Evolutionary conservation across 2,113 vertebrate genomes (phyloP), one percentile per base, ranked within the genome.

Genomic region (Catharus minimus): DNA sequence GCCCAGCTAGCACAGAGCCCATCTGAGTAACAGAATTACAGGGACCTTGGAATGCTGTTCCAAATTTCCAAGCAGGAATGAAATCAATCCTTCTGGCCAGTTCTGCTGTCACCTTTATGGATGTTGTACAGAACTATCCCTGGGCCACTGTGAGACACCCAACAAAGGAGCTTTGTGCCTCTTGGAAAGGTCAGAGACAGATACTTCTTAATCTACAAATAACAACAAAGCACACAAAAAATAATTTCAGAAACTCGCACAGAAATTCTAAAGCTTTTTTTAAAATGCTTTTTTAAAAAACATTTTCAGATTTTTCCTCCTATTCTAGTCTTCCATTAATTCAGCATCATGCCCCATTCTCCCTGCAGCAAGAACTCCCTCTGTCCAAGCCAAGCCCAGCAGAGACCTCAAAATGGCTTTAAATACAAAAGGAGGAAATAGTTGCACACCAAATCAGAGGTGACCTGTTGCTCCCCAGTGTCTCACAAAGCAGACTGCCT

Each of bases 401-500:
- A 61, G 38, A 88, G 73, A 26, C 57, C 61, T 50, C 28, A 6
- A 47, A 82, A 60, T 10, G 67, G 27, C 74, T 71, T 76, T 33
- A 75, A 56, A 65, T 13, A 6, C 1, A 6, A n/a, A 66, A 67
- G 65, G 55, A 61, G 4, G 2, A 5, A 75, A 32, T 0, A 78
- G 65, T 1, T 39, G 36, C 75, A 65, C 58, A 53, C 11, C 50
- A 24, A 72, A 75, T 16, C 68, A 39, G 56, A 68, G 80, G 69
- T 38, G 86, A 93, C 90, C 83, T 93, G 94, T 93, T 94, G 93
- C 82, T 93, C 88, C 81, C 43, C 11, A 2, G 58, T 4, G 3
- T 10, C 53, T 82, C 72, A 20, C 71, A 38, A 27, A 47, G 9
- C 80, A 67, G 73, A 36, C 61, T 21, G 66, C 28, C 15, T 5